These are phyloP conservation scores for Hylia prasina DNA, from an alignment of 2,113 vertebrate genomes.

Conservation along the genomic window DNA sequence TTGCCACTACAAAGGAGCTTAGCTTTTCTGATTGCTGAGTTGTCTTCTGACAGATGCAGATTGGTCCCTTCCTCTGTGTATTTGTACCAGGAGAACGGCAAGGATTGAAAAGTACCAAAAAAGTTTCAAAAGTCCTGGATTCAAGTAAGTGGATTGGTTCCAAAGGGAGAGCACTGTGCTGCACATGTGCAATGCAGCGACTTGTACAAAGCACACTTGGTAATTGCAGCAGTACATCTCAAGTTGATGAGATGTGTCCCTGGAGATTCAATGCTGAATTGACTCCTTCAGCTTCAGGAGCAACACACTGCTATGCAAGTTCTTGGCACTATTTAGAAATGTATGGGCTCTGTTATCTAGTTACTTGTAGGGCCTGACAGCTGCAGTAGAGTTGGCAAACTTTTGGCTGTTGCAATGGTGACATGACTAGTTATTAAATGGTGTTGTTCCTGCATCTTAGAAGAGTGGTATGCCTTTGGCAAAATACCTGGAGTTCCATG, in stretches of 20 bases:
- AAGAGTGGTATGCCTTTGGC: background rate
- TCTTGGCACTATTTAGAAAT: background rate
- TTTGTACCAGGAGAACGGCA: background rate
- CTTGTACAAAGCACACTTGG: background rate
- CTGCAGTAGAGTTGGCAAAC: background rate
- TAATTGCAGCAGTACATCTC: background rate
- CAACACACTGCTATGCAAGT: background rate
- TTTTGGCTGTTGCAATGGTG: background rate
- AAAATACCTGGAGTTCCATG: background rate
- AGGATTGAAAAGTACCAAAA: background rate
- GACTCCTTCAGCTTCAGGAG: background rate
- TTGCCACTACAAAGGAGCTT: background rate
- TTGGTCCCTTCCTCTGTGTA: background rate
- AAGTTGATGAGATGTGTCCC: background rate
- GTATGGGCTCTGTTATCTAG: background rate
- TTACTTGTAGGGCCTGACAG: background rate
- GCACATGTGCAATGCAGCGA: background rate
- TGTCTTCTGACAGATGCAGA: background rate
- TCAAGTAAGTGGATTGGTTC: background rate
- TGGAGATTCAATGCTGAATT: background rate
- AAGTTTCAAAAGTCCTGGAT: background rate
- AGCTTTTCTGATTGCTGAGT: background rate
- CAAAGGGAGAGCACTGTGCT: background rate
- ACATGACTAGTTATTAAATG: background rate
- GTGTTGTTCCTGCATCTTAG: fast-evolving